phyloP scores from a whole-genome alignment of 2,113 vertebrate species.

The Corythornis vintsioides region DNA sequence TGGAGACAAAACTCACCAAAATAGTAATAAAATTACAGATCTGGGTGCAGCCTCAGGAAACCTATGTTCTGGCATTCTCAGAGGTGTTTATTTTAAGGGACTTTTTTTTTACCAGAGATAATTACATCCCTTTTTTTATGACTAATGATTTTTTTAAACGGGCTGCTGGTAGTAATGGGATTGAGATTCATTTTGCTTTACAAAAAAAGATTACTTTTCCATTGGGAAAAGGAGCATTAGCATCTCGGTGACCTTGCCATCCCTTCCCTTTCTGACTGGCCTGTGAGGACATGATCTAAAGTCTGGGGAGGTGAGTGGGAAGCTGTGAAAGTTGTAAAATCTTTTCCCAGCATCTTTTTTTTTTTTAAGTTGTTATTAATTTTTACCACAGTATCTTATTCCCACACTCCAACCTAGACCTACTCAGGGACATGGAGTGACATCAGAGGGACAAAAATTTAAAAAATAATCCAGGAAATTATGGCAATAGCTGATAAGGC shows the following conservation, averaged over 20 bases:
- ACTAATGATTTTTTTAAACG: neutral
- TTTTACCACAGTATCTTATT: neutral
- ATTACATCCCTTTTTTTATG: neutral
- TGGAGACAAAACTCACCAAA: neutral
- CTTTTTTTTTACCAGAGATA: neutral
- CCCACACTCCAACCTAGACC: neutral
- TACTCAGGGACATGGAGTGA: neutral
- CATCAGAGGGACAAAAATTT: neutral
- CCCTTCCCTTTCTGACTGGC: neutral
- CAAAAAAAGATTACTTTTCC: neutral
- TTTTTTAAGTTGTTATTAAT: neutral
- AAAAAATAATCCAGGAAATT: constrained; percentile 16
- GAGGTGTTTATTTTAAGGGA: constrained; percentile 2
- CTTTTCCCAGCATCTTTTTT: neutral
- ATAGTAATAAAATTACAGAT: neutral
- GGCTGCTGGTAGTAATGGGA: neutral
- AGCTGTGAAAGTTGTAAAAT: constrained; percentile 4
- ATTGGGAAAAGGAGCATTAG: neutral
- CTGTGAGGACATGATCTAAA: neutral
- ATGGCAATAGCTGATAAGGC: constrained; percentile 21
- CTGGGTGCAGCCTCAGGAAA: neutral
- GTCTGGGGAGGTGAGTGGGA: neutral
- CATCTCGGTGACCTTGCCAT: neutral
- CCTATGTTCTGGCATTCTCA: neutral
- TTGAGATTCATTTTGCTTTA: neutral